Base-by-base conservation (phyloP, 2,888 invertebrate species). In the Flabesymbios commensalis region DNA sequence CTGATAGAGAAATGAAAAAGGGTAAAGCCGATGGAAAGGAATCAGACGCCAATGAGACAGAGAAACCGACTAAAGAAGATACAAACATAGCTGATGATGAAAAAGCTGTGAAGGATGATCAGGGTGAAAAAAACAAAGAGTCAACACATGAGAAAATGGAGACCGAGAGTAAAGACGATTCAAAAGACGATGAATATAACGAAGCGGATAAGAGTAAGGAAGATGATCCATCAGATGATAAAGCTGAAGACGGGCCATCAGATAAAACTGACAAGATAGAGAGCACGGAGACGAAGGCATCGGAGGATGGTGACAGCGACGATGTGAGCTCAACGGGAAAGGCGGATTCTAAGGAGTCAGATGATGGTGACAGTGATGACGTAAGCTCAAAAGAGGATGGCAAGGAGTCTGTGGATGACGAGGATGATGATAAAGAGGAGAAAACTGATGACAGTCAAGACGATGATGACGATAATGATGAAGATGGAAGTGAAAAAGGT, bases 401-500 rank as follows among this genome's bases (percentile, higher is more conserved):
- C 28, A 49, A 36, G 48, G 47, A 3, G 24, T 19, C 32, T 43
- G 54, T 22, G 33, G 42, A 3, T 1, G 54, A 62, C 29, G 52
- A 31, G 32, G 36, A 42, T 17, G 36, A 7, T 32, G 47, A 28
- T 5, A 51, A 47, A 39, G 63, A 48, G 33, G 32, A 22, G n/a
- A 60, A 61, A 32, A 52, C 26, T 7, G 49, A 56, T 2, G 52
- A 22, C 24, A 32, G 48, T 17, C 36, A 31, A n/a, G 19, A 17
- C 31, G 22, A 49, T 26, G 36, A 32, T 5, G 41, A 58, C 4
- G 48, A 22, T 5, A 32, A 57, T 22, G 52, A 24, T 7, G 36
- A 28, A 48, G 36, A 51, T 51, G 19, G 19, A 3, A 58, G 58
- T 43, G 48, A 47, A 33, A 42, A 33, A 24, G 60, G 22, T 17